Evolutionary conservation across 2,113 vertebrate genomes (phyloP), one percentile per base, ranked within the genome.

Genomic region (Bubo scandiacus): DNA sequence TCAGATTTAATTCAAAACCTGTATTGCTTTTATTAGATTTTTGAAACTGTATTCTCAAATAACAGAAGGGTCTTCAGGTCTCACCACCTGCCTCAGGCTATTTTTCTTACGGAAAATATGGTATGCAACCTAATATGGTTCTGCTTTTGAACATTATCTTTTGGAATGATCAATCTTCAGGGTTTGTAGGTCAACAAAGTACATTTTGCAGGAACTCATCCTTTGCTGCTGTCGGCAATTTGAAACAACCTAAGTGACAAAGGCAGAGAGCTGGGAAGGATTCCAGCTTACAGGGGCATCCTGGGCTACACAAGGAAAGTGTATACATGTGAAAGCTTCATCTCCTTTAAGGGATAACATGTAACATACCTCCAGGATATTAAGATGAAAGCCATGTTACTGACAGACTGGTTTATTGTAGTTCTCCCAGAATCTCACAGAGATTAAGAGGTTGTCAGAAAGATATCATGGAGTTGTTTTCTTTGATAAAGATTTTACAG

Each of bases 401-500:
- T 42, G 59, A 70, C 81, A 94, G 54, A 38, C 42, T 14, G 5
- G n/a, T 77, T 92, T 74, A 81, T 2, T 91, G 70, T 26, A 82
- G 78, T 20, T 96, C 51, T 62, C 63, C 51, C 86, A 47, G 51
- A 80, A 75, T 87, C 83, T 90, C 81, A 47, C 30, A 34, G 78
- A 89, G 81, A 96, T 90, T 78, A 92, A 81, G 67, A 88, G 40
- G 49, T 75, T 88, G 54, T 84, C 61, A 91, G 71, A 94, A 97
- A 93, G 63, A 77, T 54, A 81, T 49, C n/a, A 59, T 11, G 63
- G 80, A 72, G 42, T 49, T 86, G 87, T 94, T 96, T 96, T 80
- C 95, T 88, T 77, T 95, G 91, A 96, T 93, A 92, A 95, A 71
- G 86, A 65, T 82, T 95, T 96, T 77, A 83, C 36, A 81, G 78